Evolutionary conservation across 2,113 vertebrate genomes (phyloP).

Genomic region (Nesoenas mayeri): DNA sequence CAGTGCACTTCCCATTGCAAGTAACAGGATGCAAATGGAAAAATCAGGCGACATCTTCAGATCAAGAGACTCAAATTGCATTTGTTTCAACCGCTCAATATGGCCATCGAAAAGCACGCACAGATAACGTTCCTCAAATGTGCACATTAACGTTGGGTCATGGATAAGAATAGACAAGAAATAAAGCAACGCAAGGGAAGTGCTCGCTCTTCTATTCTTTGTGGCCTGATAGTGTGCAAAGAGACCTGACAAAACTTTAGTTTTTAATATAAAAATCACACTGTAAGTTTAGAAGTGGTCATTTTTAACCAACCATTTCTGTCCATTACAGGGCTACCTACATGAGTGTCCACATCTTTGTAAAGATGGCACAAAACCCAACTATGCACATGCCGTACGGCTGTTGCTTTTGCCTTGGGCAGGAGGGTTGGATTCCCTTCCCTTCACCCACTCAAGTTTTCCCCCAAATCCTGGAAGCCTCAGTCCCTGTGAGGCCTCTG

Average conservation of each 20-base stretch:
- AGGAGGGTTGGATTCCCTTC: neutral
- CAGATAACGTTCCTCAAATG: neutral
- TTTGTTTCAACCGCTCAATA: neutral
- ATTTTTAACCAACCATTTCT: neutral
- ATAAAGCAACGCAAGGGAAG: neutral
- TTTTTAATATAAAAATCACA: neutral
- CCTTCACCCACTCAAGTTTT: neutral
- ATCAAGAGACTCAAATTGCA: neutral
- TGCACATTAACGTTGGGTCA: rapidly evolving
- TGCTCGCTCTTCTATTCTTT: neutral
- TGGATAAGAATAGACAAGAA: neutral
- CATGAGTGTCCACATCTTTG: neutral
- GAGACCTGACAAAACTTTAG: neutral
- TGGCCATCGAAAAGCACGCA: neutral
- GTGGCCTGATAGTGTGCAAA: neutral
- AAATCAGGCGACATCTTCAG: neutral
- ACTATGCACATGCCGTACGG: no score
- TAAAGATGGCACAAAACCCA: neutral
- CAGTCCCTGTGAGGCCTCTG: neutral
- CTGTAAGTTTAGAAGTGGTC: neutral
- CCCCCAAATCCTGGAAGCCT: neutral
- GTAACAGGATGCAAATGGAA: slow-evolving; percentile 9
- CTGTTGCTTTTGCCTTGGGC: neutral
- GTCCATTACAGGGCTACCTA: neutral
- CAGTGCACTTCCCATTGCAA: neutral